Conservation (phyloP, 2,113 vertebrate species). For the Butorides virescens region DNA sequence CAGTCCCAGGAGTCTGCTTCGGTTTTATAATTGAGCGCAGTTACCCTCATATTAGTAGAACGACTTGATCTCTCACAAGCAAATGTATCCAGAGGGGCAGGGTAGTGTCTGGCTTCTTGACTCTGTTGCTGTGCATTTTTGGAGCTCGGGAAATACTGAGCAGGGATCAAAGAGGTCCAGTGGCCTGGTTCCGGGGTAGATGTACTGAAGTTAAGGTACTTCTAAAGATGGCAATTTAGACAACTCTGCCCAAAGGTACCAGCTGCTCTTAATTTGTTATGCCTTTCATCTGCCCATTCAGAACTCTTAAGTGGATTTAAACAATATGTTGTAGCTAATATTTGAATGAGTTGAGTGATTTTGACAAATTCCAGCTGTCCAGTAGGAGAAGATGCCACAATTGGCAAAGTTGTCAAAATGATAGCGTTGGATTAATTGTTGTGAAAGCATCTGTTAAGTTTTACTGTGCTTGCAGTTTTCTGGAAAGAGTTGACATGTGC, state of each 20-base stretch:
- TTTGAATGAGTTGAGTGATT: neutral
- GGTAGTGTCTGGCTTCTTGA: neutral
- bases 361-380: conserved; percentile 16
- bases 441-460: neutral
- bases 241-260: neutral
- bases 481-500: neutral
- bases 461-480: neutral
- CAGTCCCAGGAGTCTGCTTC: neutral
- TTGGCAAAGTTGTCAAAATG: neutral
- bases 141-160: neutral
- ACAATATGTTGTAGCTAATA: neutral
- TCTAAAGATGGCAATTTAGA: neutral
- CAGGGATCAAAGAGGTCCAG: neutral
- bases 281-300: neutral
- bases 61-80: neutral
- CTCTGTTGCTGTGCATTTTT: neutral
- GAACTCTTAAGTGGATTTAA: neutral
- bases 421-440: neutral
- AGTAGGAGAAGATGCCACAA: neutral
- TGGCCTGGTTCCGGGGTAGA: neutral
- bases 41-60: neutral
- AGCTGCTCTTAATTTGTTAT: conserved; percentile 2
- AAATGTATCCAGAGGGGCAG: neutral
- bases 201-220: neutral
- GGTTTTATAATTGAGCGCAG: neutral